Evolutionary conservation across 2,888 invertebrate genomes (phyloP).

Genomic region (Pherbina coryleti): DNA sequence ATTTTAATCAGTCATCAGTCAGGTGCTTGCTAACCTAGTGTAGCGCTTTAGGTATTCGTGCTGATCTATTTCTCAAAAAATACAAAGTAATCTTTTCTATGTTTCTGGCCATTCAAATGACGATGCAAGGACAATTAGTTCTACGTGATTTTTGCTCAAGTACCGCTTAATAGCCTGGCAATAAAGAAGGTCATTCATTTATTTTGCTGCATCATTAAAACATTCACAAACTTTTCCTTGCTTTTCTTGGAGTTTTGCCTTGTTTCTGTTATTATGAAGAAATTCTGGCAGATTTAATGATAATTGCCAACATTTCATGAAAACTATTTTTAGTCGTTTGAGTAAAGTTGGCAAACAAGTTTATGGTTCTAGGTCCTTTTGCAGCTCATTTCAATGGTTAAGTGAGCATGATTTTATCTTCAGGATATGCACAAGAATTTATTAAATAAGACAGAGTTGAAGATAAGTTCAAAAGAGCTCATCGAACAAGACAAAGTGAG

Average conservation of each 20-base stretch:
- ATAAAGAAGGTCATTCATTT: not conserved
- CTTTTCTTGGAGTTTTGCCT: not conserved
- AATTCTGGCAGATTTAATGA: constrained; percentile 18
- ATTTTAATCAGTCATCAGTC: too few relatives aligned
- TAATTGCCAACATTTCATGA: constrained; percentile 17
- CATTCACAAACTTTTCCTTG: not conserved
- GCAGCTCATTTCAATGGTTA: not conserved
- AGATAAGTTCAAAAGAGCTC: too few relatives aligned
- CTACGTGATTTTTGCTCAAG: constrained; percentile 23
- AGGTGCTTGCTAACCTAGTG: too few relatives aligned
- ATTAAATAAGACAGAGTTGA: too few relatives aligned
- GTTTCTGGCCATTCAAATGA: not conserved
- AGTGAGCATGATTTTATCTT: not conserved
- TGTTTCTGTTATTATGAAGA: not conserved
- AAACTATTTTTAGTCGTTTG: not conserved
- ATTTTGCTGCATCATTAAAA: not conserved
- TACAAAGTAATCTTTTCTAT: not conserved
- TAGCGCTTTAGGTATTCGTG: too few relatives aligned
- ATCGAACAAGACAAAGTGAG: too few relatives aligned
- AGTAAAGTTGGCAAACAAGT: constrained; percentile 53
- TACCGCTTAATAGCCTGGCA: constrained; percentile 15
- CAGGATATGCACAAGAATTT: not conserved
- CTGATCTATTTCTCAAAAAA: too few relatives aligned
- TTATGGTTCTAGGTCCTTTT: constrained; percentile 23
- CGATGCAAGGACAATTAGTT: constrained; percentile 25